phyloP scores from a whole-genome alignment of 2,888 invertebrate species.

The Eubasilissa splendida region DNA sequence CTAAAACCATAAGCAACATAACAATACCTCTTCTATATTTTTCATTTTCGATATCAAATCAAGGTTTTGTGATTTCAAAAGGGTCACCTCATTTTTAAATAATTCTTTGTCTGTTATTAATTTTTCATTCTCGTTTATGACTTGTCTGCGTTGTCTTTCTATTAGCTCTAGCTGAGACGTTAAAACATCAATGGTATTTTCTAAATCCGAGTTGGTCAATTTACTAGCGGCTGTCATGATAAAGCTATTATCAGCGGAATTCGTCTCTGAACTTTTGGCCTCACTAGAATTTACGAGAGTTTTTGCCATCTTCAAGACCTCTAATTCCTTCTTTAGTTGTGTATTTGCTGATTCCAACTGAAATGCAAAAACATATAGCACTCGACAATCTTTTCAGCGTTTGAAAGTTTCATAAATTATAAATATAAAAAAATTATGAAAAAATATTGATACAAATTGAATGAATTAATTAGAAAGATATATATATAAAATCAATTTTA shows the following conservation, averaged over 20 bases:
- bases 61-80: slow-evolving; percentile 66
- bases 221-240: not conserved
- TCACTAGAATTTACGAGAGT: slow-evolving; percentile 3
- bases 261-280: not conserved
- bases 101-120: slow-evolving; percentile 70
- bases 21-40: slow-evolving; percentile 45
- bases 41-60: slow-evolving; percentile 62
- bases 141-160: slow-evolving; percentile 69
- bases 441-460: not conserved
- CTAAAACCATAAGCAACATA: not conserved
- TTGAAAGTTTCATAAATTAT: not conserved
- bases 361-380: not conserved
- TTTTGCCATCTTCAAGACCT: slow-evolving; percentile 12
- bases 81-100: slow-evolving; percentile 66
- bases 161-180: slow-evolving; percentile 68
- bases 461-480: too few species aligned
- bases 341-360: slow-evolving; percentile 25
- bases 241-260: slow-evolving; percentile 6
- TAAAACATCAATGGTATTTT: slow-evolving; percentile 69
- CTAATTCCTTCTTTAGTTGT: slow-evolving; percentile 19
- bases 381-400: too few species aligned
- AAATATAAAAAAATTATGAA: not conserved
- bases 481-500: too few species aligned
- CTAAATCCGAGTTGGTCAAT: slow-evolving; percentile 56
- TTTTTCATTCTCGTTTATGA: slow-evolving; percentile 69